Evolutionary conservation across 2,888 invertebrate genomes (phyloP), one percentile per base, ranked within the genome.

Genomic region (Syritta pipiens): DNA sequence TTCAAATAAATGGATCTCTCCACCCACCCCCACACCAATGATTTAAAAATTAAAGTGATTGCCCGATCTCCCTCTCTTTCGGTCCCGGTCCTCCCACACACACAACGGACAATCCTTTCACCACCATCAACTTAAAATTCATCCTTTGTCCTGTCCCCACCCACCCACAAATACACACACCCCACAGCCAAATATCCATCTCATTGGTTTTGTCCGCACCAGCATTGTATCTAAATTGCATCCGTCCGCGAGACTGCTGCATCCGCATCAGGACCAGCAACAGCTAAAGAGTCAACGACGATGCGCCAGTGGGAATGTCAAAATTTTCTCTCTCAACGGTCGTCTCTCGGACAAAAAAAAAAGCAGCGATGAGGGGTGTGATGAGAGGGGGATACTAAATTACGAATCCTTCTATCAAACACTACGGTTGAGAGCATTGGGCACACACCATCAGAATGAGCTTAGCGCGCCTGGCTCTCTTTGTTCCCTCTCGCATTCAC

Each of bases 281-380:
- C 53, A 62, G 55, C 57, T 57, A 63, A 40, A 63, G 37, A 71
- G 71, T 71, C 71, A 62, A 55, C 60, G 35, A 17, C 30, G 51
- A 10, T 40, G 22, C 30, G 46, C 37, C 51, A 24, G 53, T 32
- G 40, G 26, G 22, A 51, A 42, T 48, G 20, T 42, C 30, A 32
- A 53, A 22, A 51, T n/a, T 30, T 3, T 17, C 17, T 26, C 40
- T 7, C 28, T 14, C 32, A 14, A 10, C 30, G 14, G 22, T 12
- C n/a, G 7, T 2, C 3, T 9, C 7, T 32, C 7, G 42, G 42
- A 20, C 46, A 51, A 19, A 51, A n/a, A 14, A 10, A 40, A 48
- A 57, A 28, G 44, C 20, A 14, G 12, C 30, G 37, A 22, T 30
- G 30, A 4, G 3, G 6, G 5, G 14, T 17, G n/a, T 7, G 12